Evolutionary conservation across 2,113 vertebrate genomes (phyloP).

Genomic region (Eulacestoma nigropectus): DNA sequence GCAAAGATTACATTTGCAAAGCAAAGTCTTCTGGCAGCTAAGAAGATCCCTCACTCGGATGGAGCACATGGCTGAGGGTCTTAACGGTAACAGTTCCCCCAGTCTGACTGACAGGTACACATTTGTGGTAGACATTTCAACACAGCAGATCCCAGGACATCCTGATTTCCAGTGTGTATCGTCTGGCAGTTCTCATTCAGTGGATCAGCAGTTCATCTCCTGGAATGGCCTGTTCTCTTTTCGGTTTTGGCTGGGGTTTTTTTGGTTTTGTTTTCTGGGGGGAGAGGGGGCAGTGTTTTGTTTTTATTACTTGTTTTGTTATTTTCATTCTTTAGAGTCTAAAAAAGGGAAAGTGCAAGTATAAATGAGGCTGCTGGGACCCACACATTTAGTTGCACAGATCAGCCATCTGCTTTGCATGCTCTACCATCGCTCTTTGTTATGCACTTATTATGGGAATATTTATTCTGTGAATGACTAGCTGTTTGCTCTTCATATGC

Average conservation of each 20-base stretch:
- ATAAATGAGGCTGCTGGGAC: constrained; percentile 2
- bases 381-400: background rate
- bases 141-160: background rate
- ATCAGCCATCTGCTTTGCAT: constrained; percentile 33
- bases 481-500: constrained; percentile 29
- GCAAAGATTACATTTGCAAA: background rate
- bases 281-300: background rate
- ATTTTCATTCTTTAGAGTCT: background rate
- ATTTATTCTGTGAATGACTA: constrained; percentile 45
- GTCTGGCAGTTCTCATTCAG: background rate
- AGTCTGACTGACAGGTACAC: background rate
- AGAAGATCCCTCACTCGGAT: background rate
- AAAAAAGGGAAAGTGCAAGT: background rate
- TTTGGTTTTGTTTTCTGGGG: background rate
- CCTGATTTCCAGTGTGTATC: background rate
- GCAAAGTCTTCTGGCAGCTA: background rate
- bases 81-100: background rate
- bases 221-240: background rate
- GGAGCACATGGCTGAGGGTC: background rate
- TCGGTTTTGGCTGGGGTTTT: background rate
- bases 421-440: background rate
- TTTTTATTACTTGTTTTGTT: background rate
- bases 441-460: constrained; percentile 33
- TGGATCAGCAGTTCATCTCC: background rate
- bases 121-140: background rate